Evolutionary conservation across 2,888 invertebrate genomes (phyloP).

Genomic region (Drosophila sordidula): DNA sequence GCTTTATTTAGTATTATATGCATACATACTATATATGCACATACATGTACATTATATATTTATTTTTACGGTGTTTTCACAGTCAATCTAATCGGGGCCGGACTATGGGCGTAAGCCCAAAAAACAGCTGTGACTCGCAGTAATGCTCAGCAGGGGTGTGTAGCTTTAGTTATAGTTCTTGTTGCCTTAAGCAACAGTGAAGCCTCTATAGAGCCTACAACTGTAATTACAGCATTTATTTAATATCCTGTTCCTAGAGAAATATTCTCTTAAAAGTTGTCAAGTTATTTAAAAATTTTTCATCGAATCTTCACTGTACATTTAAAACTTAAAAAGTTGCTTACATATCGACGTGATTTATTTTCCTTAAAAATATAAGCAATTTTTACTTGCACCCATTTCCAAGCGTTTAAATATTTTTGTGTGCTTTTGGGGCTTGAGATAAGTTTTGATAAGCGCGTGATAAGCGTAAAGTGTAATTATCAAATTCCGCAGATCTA

Average conservation of each 20-base stretch:
- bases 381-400: constrained; percentile 3
- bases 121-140: constrained; percentile 32
- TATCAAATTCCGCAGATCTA: constrained; percentile 41
- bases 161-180: background rate
- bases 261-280: too few relatives aligned
- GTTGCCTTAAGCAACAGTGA: background rate
- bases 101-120: constrained; percentile 12
- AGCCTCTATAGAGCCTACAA: background rate
- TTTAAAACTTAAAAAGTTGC: too few relatives aligned
- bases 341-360: background rate
- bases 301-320: too few relatives aligned
- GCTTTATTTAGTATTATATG: constrained; percentile 17
- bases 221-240: background rate
- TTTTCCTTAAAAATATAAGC: background rate
- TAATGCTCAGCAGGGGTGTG: background rate
- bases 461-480: constrained; percentile 47
- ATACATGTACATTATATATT: background rate
- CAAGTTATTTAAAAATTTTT: too few relatives aligned
- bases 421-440: constrained; percentile 6
- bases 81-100: constrained; percentile 61
- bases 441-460: constrained; percentile 32
- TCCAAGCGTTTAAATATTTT: constrained; percentile 4
- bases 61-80: constrained; percentile 40
- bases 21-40: background rate
- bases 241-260: background rate